phyloP scores from a whole-genome alignment of 1,140 invertebrate species.

The Heliconius himera region DNA sequence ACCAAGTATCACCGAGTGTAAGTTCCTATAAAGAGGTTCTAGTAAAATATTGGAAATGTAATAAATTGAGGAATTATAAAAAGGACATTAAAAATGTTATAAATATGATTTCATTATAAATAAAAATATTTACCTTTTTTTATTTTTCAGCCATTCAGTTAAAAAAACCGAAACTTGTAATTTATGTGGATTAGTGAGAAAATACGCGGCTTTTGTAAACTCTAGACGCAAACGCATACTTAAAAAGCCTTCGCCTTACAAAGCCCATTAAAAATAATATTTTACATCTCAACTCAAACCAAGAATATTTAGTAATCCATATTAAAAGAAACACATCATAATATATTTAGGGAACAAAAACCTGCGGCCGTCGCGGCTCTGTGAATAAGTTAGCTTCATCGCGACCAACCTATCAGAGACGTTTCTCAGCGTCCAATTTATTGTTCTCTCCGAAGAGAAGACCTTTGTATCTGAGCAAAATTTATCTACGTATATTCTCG shows the following conservation, averaged over 20 bases:
- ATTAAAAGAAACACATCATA: conserved; percentile 15
- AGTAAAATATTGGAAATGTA: too few species aligned
- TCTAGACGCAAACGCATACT: too few species aligned
- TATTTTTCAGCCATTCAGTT: too few species aligned
- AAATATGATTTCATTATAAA: too few species aligned
- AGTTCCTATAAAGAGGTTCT: too few species aligned
- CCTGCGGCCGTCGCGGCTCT: conserved; percentile 11
- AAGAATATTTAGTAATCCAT: conserved; percentile 17
- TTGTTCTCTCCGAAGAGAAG: conserved; percentile 16
- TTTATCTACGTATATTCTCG: conserved; percentile 17
- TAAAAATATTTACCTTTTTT: too few species aligned
- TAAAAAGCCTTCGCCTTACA: too few species aligned
- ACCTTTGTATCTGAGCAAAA: conserved; percentile 16
- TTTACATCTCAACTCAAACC: not conserved
- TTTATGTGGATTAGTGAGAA: too few species aligned
- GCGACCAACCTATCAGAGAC: conserved; percentile 21
- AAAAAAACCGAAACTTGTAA: too few species aligned
- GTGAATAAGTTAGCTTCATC: conserved; percentile 34
- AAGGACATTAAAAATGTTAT: too few species aligned
- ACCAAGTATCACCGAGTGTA: not conserved
- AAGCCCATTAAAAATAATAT: not conserved
- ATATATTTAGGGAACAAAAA: conserved; percentile 19
- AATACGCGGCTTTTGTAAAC: too few species aligned
- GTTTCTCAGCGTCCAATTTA: conserved; percentile 34
- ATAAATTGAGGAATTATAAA: too few species aligned